phyloP scores from a whole-genome alignment of 1,140 invertebrate species.

The Cotesia chilonis region DNA sequence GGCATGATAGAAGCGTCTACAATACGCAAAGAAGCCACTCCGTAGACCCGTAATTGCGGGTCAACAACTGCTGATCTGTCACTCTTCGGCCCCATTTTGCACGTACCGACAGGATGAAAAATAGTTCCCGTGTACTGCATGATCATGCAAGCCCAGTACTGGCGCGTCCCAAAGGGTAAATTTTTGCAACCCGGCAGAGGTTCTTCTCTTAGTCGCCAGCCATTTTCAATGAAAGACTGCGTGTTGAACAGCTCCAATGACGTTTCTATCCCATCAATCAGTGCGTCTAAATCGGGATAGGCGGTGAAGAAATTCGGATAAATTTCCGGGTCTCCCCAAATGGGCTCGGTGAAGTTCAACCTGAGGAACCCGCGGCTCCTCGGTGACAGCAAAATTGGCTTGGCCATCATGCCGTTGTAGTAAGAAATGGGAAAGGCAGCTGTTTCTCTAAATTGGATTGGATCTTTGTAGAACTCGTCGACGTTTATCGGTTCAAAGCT shows the following conservation, averaged over 20 bases:
- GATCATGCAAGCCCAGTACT: conserved; percentile 74
- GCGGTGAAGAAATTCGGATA: conserved; percentile 69
- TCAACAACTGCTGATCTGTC: conserved; percentile 75
- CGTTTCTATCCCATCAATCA: conserved; percentile 63
- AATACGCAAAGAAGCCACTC: conserved; percentile 75
- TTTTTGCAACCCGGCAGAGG: conserved; percentile 52
- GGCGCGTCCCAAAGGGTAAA: conserved; percentile 63
- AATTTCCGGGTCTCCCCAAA: conserved; percentile 69
- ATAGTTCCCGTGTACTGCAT: conserved; percentile 71
- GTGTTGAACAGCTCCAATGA: conserved; percentile 46
- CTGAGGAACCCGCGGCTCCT: conserved; percentile 66
- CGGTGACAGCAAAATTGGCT: conserved; percentile 65
- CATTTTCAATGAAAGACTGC: conserved; percentile 45
- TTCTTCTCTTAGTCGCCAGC: conserved; percentile 42
- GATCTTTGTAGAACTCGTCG: conserved; percentile 52
- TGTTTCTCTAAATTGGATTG: conserved; percentile 49
- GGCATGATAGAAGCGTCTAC: conserved; percentile 86
- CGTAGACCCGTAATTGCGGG: conserved; percentile 73
- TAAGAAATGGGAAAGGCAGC: conserved; percentile 52
- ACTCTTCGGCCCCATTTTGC: conserved; percentile 76
- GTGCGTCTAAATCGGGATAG: conserved; percentile 58
- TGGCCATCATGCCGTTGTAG: conserved; percentile 58
- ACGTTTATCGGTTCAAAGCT: conserved; percentile 67
- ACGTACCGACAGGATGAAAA: conserved; percentile 78
- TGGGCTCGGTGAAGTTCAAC: conserved; percentile 68